Evolutionary conservation across 2,888 invertebrate genomes (phyloP), one percentile per base, ranked within the genome.

Genomic region (Hecatera dysodea): DNA sequence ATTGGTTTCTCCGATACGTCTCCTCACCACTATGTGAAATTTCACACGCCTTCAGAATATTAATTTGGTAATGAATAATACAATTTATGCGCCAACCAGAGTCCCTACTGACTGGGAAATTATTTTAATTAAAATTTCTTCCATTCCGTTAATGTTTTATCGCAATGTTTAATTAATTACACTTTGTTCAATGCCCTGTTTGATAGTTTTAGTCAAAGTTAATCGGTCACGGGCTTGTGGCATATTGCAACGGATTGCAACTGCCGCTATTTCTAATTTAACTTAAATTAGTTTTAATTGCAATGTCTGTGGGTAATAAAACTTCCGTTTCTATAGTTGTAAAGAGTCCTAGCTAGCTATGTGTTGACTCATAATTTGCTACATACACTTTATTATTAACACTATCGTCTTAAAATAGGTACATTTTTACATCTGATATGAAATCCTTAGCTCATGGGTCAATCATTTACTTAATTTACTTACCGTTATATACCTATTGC

Each of bases 1-100:
- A 83, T 79, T 81, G 71, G 62, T 76, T 84, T 69, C 82, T 73
- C 55, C 56, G 44, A 71, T 81, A 70, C 42, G 68, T 81, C 60
- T 67, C 64, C n/a, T 65, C 72, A 77, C 62, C 42, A 78, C 78
- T 81, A 81, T 77, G 67, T 80, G 80, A 82, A 73, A 82, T 80
- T 80, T 72, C 69, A 60, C 69, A 70, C 80, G 73, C 67, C 46
- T 61, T 68, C 36, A 59, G 80, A 77, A 81, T 82, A 81, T 74
- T 71, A 80, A 81, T 82, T 71, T 29, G 50, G 46, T 77, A 69
- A 82, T 80, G 66, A 80, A 80, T 75, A 82, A 82, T 67, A 69
- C 75, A 79, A 70, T 79, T 79, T 82, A 79, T 72, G 82, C 61
- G 50, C 59, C 50, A 53, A 66, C 33, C 59, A 66, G 65, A 55